Evolutionary conservation across 2,797 vertebrate species (phyloP).

Genomic region (Myotis vivesi): DNA sequence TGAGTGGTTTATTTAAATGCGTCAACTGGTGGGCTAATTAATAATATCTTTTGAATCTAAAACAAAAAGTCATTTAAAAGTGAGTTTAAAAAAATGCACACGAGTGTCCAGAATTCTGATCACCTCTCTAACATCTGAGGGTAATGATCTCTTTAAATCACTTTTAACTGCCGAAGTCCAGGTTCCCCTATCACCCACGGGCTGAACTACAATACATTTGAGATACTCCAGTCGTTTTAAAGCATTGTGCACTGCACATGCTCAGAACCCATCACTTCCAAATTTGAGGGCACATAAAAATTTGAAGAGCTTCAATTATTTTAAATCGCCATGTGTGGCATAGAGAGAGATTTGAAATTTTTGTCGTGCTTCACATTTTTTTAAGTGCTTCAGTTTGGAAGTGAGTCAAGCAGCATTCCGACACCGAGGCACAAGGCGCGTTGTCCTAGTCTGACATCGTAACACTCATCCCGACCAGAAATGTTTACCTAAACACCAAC

Average conservation of each 20-base stretch:
- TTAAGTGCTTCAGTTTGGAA: conserved; percentile 85
- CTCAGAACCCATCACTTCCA: conserved; percentile 84
- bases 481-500: not conserved
- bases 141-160: conserved; percentile 82
- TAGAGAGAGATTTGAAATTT: conserved; percentile 86
- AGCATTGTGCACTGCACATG: conserved; percentile 83
- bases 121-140: conserved; percentile 82
- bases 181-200: conserved; percentile 80
- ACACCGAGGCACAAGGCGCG: conserved; percentile 69
- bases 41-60: conserved; percentile 78
- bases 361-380: conserved; percentile 88
- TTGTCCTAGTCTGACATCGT: conserved; percentile 71
- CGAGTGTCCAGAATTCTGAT: conserved; percentile 74
- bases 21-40: conserved; percentile 66
- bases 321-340: conserved; percentile 85
- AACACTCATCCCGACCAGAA: conserved; percentile 61
- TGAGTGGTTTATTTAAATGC: conserved; percentile 77
- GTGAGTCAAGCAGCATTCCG: conserved; percentile 82
- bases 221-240: conserved; percentile 85
- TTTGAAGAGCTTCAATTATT: conserved; percentile 89
- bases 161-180: conserved; percentile 75
- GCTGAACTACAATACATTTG: conserved; percentile 83
- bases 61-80: conserved; percentile 68
- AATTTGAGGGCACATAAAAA: conserved; percentile 88
- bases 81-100: conserved; percentile 70